Conservation (phyloP, 2,113 vertebrate genomes). For the Ploceus nigricollis region DNA sequence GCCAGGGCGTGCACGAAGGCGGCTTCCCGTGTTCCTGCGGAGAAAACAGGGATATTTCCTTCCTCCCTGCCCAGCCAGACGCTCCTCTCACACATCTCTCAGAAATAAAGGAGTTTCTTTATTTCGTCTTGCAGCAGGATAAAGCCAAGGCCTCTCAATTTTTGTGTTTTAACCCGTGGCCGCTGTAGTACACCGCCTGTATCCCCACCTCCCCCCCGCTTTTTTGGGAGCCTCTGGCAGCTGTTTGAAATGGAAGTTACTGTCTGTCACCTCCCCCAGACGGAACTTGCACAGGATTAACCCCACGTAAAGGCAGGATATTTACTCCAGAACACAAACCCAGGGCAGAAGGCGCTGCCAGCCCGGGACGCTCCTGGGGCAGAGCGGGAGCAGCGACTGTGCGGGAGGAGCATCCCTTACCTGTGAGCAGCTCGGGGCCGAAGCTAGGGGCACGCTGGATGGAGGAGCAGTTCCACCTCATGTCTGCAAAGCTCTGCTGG, state of each 20-base stretch:
- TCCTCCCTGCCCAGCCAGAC: not conserved
- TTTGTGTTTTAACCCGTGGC: not conserved
- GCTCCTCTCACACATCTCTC: rapidly evolving
- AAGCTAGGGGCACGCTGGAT: constrained; percentile 66
- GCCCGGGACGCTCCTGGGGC: not conserved
- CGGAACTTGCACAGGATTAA: not conserved
- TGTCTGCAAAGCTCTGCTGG: constrained; percentile 64
- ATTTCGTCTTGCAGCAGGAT: too few species aligned
- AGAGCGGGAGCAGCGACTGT: rapidly evolving
- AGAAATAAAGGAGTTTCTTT: too few species aligned
- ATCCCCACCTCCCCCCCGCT: not conserved
- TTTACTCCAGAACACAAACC: not conserved
- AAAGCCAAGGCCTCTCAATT: rapidly evolving
- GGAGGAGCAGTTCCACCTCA: constrained; percentile 81
- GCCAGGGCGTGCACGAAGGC: constrained; percentile 76
- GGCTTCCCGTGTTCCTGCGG: constrained; percentile 74
- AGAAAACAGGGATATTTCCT: not conserved
- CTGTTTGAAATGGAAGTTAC: not conserved
- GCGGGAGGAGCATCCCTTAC: not conserved
- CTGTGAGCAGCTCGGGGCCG: constrained; percentile 71
- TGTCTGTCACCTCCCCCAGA: not conserved
- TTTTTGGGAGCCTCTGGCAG: not conserved
- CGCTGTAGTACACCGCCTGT: rapidly evolving
- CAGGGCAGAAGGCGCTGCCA: not conserved
- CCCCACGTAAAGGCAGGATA: not conserved